Percentiles rank a stretch among this genome's conserved stretches.
These are phyloP conservation scores for Chromoteleia sp. DNA, from an alignment of 2,888 invertebrate species.

Conservation along the genomic window DNA sequence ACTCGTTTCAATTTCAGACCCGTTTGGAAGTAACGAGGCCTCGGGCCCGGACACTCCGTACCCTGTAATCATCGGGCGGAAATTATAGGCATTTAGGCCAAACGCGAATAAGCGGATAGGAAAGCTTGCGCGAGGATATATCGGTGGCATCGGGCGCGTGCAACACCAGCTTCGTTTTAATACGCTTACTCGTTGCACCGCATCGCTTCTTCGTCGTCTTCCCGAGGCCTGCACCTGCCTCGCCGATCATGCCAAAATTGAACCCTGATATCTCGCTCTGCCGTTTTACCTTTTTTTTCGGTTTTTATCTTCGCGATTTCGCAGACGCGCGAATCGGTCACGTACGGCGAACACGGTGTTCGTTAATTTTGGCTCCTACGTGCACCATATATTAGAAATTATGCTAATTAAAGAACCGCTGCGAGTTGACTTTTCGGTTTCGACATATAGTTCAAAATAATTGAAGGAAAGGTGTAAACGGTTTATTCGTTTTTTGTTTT, in stretches of 20 bases:
- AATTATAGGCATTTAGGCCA: slow-evolving; percentile 84
- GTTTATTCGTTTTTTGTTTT: background rate
- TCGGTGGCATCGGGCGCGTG: slow-evolving; percentile 82
- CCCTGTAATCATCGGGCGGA: slow-evolving; percentile 82
- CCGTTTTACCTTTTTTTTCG: slow-evolving; percentile 16
- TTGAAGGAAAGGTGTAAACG: background rate
- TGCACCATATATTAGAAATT: slow-evolving; percentile 45
- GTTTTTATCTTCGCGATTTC: slow-evolving; percentile 53
- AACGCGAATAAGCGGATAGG: slow-evolving; percentile 82
- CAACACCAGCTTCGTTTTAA: slow-evolving; percentile 71
- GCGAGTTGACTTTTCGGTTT: slow-evolving; percentile 6
- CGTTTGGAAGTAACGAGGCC: slow-evolving; percentile 75
- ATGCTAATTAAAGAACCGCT: slow-evolving; percentile 56
- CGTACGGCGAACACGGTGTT: slow-evolving; percentile 54
- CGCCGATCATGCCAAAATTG: slow-evolving; percentile 77
- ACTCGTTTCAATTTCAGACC: slow-evolving; percentile 79
- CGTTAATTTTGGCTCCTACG: slow-evolving; percentile 36
- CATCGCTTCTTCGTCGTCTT: slow-evolving; percentile 45
- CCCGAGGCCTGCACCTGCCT: slow-evolving; percentile 76
- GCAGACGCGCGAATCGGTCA: slow-evolving; percentile 60
- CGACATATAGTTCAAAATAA: background rate
- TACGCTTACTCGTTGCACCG: slow-evolving; percentile 44
- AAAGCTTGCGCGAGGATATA: slow-evolving; percentile 78
- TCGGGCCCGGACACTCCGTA: slow-evolving; percentile 71
- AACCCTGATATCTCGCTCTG: slow-evolving; percentile 74